Base-by-base conservation (phyloP, 2,888 invertebrate genomes). In the Lathronympha strigana region DNA sequence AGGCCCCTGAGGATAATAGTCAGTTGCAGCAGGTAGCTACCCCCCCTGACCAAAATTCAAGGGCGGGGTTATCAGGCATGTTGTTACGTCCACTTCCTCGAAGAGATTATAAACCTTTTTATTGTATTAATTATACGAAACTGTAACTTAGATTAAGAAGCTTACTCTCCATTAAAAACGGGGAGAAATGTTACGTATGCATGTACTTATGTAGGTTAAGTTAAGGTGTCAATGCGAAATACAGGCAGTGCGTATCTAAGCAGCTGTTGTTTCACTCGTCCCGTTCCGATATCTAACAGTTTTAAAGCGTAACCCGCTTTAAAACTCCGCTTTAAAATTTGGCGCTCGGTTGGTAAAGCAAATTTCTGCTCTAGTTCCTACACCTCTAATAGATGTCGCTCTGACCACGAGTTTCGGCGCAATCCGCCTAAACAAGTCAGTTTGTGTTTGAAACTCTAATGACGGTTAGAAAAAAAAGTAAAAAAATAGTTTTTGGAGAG, bases 231-330 rank as follows among this genome's bases (percentile, higher is more conserved):
- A 36, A 11, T 9, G 36, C 13, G 13, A 38, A 38, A 15, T 15
- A 15, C n/a, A 2, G 38, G n/a, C 38, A 38, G 38, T 15, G 38
- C 15, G 38, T 1, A 15, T 38, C 2, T 3, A 5, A 25, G 25
- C 36, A 36, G 36, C 36, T 2, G 2, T 36, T 4, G 13, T 11
- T 36, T 36, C 36, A 45, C 43, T 45, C 21, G 21, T 45, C 21
- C 21, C 19, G 43, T 36, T 11, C 43, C 43, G 43, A 45, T 45
- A 45, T 21, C 21, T 11, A 45, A 45, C 43, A 21, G 19, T 45
- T n/a, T n/a, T n/a, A n/a, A n/a, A n/a, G n/a, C n/a, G n/a, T n/a
- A n/a, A n/a, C n/a, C n/a, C n/a, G n/a, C n/a, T n/a, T n/a, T n/a
- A n/a, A n/a, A n/a, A n/a, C n/a, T n/a, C n/a, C n/a, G n/a, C n/a